A percentile compares a stretch with the other conserved stretches of the same genome.
These are phyloP conservation scores for Cassiopea xamachana DNA, from an alignment of 30 jellyfish, hydroid and myxozoan genomes.

Conservation along the genomic window DNA sequence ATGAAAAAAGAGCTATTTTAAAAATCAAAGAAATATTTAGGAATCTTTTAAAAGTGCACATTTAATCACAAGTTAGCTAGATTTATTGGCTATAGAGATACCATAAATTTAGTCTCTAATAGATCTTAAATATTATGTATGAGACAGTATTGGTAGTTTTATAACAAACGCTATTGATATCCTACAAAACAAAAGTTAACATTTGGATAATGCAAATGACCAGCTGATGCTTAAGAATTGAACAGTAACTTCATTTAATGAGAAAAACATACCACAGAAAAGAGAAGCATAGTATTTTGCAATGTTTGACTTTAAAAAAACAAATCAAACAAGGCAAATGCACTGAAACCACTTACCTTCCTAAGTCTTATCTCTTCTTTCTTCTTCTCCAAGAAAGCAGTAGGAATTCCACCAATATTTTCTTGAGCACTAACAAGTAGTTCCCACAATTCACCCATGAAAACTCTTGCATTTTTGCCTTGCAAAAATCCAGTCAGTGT, in stretches of 20 bases:
- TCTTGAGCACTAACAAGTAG: constrained; percentile 94
- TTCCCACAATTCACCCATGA: constrained; percentile 96
- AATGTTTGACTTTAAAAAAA: background rate
- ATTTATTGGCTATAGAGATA: no score
- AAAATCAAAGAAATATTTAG: no score
- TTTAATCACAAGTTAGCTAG: no score
- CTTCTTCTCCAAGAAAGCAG: constrained; percentile 90
- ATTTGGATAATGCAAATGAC: no score
- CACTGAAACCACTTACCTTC: constrained; percentile 56
- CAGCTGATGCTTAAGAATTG: background rate
- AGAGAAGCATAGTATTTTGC: background rate
- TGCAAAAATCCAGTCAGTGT: constrained; percentile 89
- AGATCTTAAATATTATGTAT: no score
- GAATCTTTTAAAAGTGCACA: no score
- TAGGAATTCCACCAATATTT: constrained; percentile 96
- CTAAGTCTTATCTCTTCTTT: constrained; percentile 93
- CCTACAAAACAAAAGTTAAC: background rate
- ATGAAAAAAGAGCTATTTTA: background rate
- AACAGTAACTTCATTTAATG: background rate
- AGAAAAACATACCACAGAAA: background rate
- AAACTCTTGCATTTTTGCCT: constrained; percentile 97
- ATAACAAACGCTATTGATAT: background rate
- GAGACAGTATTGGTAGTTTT: no score
- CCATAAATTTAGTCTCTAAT: no score
- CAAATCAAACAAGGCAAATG: background rate